phyloP scores from a whole-genome alignment of 2,113 vertebrate genomes.

The Ictalurus furcatus region DNA sequence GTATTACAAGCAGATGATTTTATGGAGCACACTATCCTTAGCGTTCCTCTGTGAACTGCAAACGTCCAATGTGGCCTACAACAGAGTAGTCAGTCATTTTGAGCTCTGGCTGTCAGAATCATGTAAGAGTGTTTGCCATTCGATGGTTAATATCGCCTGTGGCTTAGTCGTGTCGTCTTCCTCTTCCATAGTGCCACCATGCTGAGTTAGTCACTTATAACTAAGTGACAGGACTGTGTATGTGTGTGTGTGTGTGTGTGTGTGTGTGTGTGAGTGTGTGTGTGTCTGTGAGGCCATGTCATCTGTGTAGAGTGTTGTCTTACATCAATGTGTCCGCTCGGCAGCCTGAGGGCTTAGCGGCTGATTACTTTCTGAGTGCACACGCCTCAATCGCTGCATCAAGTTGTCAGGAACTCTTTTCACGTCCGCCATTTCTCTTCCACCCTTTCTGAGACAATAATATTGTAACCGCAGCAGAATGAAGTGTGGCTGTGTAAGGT shows the following conservation, averaged over 20 bases:
- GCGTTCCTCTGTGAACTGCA: background rate
- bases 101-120: conserved; percentile 28
- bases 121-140: conserved; percentile 23
- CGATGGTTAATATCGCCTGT: conserved; percentile 29
- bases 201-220: conserved; percentile 33
- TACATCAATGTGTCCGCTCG: conserved; percentile 57
- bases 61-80: background rate
- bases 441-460: conserved; percentile 47
- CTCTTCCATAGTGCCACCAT: conserved; percentile 29
- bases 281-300: conserved; percentile 32
- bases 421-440: conserved; percentile 41
- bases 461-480: conserved; percentile 43
- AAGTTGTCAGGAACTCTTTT: conserved; percentile 57
- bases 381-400: conserved; percentile 60
- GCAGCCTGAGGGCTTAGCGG: conserved; percentile 55
- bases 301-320: conserved; percentile 52
- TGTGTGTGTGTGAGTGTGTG: conserved; percentile 29
- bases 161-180: background rate
- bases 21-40: conserved; percentile 27
- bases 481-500: conserved; percentile 30
- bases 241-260: conserved; percentile 32
- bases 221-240: conserved; percentile 20
- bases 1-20: conserved; percentile 60
- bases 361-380: conserved; percentile 61
- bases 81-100: conserved; percentile 14